A percentile compares a stretch with the other conserved stretches of the same genome.
These are phyloP conservation scores for Alentia gelatinosa DNA, from an alignment of 2,888 invertebrate species.

Conservation along the genomic window DNA sequence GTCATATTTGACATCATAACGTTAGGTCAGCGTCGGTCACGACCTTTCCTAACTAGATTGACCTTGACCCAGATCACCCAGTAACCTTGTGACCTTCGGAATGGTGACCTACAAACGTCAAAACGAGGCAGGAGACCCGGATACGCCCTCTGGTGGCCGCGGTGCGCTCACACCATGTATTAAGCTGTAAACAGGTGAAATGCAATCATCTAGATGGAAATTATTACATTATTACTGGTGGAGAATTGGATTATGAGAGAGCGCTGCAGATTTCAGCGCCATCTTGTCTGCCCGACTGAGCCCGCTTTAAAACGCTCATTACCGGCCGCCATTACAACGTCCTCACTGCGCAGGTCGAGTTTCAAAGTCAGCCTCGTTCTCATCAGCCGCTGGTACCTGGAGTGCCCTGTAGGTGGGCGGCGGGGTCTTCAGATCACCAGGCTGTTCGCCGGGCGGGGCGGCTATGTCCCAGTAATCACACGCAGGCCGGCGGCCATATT, in stretches of 20 bases:
- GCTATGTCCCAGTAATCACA: neutral
- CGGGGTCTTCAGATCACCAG: neutral
- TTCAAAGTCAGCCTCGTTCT: neutral
- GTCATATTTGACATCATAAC: neutral
- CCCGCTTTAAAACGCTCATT: neutral
- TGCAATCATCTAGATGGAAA: no score
- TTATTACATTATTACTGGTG: neutral
- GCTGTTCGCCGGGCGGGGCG: neutral
- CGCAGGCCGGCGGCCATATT: neutral
- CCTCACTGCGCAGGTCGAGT: neutral
- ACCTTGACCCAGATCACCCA: neutral
- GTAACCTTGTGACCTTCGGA: neutral
- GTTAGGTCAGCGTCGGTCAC: neutral
- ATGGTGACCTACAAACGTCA: neutral
- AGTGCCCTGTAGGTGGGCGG: neutral
- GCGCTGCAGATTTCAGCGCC: neutral
- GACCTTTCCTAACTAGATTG: slow-evolving; percentile 8
- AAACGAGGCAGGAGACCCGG: no score
- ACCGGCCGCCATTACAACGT: neutral
- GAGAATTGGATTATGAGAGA: neutral
- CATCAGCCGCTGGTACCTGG: neutral
- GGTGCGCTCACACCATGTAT: no score
- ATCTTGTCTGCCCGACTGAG: neutral
- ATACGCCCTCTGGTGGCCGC: no score
- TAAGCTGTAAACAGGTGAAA: no score